Evolutionary conservation across 2,113 vertebrate genomes (phyloP), one percentile per base, ranked within the genome.

Genomic region (Erythrocercus mccallii): DNA sequence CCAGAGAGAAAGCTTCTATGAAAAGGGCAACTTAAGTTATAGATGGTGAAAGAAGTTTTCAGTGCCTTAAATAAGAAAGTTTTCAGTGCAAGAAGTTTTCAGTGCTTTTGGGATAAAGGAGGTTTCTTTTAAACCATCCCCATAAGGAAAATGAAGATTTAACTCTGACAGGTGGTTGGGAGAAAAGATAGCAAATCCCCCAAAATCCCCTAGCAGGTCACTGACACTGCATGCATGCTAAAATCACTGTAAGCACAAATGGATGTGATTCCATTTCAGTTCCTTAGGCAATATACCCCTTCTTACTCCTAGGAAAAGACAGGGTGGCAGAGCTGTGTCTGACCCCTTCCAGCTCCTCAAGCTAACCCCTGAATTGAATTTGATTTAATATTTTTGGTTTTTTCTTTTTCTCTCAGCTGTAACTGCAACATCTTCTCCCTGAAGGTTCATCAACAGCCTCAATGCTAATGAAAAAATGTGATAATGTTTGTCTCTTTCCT

Each of bases 151-250:
- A 31, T 0, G 11, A 65, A 33, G 27, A 6, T 38, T 50, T 22
- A 57, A 21, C 6, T 12, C 24, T 71, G 77, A 16, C 5, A 23
- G 27, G 27, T 7, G 24, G 16, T 22, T 38, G 56, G 42, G 31
- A 19, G 48, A 21, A 71, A 71, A 54, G 40, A 35, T 7, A 40
- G 10, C 15, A 40, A 16, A 45, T 22, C 12, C n/a, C 8, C 3
- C 35, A 6, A 12, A 9, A 37, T 28, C 40, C 13, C 44, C 5
- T 44, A 30, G 57, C 1, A 8, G 21, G n/a, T 40, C 56, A 18
- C 31, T 21, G 38, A 0, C 40, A 4, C 42, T 1, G 21, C 0
- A 0, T 1, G 9, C 1, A 1, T 9, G 51, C 40, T 38, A 24
- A 69, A 73, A 69, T 68, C 45, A 35, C 24, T 6, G 25, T 2